A percentile compares a stretch with the other conserved stretches of the same genome.
These are phyloP conservation scores for Tolmerus cingulatus DNA, from an alignment of 2,888 invertebrate genomes.

Conservation along the genomic window DNA sequence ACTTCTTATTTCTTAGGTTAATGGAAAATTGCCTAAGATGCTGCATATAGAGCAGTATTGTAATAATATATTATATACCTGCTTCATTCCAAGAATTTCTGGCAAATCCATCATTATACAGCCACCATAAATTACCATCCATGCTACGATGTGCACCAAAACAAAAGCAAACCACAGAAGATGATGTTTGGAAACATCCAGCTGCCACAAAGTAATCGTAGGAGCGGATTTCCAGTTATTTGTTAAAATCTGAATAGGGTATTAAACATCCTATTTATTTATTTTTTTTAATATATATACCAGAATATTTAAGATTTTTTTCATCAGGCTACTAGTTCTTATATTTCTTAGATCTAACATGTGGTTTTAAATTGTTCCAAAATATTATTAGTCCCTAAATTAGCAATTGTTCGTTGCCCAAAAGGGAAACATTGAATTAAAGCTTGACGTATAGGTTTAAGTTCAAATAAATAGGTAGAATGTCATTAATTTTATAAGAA, in stretches of 20 bases:
- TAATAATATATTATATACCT: constrained; percentile 56
- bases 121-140: constrained; percentile 70
- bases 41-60: background rate
- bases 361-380: no score
- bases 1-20: background rate
- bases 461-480: no score
- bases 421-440: no score
- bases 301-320: background rate
- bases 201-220: constrained; percentile 66
- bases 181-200: constrained; percentile 64
- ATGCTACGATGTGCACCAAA: constrained; percentile 65
- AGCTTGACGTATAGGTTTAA: no score
- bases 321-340: background rate
- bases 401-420: no score
- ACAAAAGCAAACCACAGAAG: constrained; percentile 65
- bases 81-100: constrained; percentile 70
- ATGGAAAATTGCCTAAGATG: background rate
- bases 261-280: no score
- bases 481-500: no score
- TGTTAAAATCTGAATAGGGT: constrained; percentile 62
- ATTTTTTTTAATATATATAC: no score
- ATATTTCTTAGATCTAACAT: no score
- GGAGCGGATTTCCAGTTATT: constrained; percentile 66
- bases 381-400: no score
- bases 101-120: constrained; percentile 70